Conservation (phyloP, 2,888 invertebrate genomes). For the Meta bourneti region DNA sequence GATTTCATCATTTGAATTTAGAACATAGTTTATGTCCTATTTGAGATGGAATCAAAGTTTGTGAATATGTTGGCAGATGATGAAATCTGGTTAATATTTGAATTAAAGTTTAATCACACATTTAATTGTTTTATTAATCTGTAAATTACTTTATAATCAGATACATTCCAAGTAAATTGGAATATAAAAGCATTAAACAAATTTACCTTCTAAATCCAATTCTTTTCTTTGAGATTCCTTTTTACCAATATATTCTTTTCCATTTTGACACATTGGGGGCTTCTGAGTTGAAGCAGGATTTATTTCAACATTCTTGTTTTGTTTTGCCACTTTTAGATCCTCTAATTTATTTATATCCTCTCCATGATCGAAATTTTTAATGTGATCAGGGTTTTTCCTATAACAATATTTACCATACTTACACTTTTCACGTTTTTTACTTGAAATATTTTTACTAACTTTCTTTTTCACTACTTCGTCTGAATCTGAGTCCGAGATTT, state of each 20-base stretch:
- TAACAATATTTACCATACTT: constrained; percentile 90
- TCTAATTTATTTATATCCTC: neutral
- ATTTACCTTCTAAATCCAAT: neutral
- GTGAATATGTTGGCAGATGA: no score
- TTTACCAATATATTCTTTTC: neutral
- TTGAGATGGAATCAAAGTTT: no score
- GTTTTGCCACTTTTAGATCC: neutral
- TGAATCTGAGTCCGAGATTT: constrained; percentile 85
- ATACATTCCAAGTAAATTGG: no score
- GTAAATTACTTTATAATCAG: no score
- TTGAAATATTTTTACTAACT: neutral
- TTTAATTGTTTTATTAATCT: no score
- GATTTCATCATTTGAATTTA: no score
- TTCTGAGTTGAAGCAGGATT: neutral
- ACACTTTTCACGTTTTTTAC: constrained; percentile 82
- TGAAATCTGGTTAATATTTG: no score
- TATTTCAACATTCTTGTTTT: neutral
- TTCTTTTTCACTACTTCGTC: neutral
- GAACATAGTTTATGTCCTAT: no score
- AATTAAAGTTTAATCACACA: no score
- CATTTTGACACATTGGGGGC: neutral
- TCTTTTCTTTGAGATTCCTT: neutral
- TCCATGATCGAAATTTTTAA: constrained; percentile 88
- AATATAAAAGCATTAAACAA: neutral
- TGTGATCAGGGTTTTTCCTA: constrained; percentile 91